phyloP scores from a whole-genome alignment of 53 echinoderm and acorn worm species.

The Holothuria scabra region DNA sequence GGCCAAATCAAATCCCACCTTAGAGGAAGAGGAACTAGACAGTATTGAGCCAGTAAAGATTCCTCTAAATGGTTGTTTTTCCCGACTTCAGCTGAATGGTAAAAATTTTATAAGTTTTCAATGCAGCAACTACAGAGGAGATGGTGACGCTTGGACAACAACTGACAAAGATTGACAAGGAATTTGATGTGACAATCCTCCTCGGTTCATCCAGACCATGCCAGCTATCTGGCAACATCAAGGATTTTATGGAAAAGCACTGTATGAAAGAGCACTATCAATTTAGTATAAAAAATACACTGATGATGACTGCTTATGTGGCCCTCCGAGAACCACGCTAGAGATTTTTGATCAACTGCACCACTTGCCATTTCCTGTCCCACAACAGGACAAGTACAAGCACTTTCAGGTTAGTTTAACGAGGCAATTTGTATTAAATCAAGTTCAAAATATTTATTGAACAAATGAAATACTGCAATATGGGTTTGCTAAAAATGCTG shows the following conservation, averaged over 20 bases:
- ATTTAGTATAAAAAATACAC: conserved; percentile 17
- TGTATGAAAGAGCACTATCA: conserved; percentile 5
- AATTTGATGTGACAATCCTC: conserved; percentile 7
- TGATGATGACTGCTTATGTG: background rate
- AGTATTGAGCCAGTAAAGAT: too few species aligned
- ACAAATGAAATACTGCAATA: too few species aligned
- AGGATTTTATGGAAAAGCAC: conserved; percentile 22
- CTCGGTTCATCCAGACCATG: background rate
- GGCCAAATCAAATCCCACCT: too few species aligned
- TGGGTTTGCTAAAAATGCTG: too few species aligned
- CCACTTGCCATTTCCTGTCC: conserved; percentile 12
- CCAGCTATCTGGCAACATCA: conserved; percentile 13
- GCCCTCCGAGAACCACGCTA: background rate
- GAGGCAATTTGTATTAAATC: too few species aligned
- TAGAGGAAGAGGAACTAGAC: too few species aligned
- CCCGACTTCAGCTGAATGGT: too few species aligned
- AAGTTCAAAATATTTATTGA: too few species aligned
- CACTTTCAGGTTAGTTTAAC: background rate
- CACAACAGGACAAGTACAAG: background rate
- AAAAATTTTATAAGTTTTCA: too few species aligned
- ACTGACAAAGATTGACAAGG: conserved; percentile 11
- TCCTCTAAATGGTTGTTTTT: too few species aligned
- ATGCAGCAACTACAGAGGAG: background rate
- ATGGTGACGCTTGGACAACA: background rate
- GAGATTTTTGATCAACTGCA: background rate